Evolutionary conservation across 2,113 vertebrate species (phyloP).

Genomic region (human (Homo sapiens)): GRCh38 chr9:35229001-35229500

Average conservation of each 20-base stretch:
- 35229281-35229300: background rate
- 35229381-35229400: background rate
- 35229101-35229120: conserved; percentile 8
- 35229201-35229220: background rate
- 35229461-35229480: background rate
- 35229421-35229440: background rate
- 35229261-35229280: conserved; percentile 14
- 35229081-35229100: background rate
- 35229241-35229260: background rate
- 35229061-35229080: conserved; percentile 29
- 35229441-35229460: background rate
- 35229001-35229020: background rate
- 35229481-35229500: background rate
- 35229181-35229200: conserved; percentile 8
- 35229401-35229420: background rate
- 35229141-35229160: conserved; percentile 28
- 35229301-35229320: background rate
- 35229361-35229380: background rate
- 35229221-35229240: background rate
- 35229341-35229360: background rate
- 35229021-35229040: conserved; percentile 25
- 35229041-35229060: background rate
- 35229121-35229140: conserved; percentile 9
- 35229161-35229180: background rate
- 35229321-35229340: background rate